Evolutionary conservation across 2,797 vertebrate species (phyloP), one percentile per base, ranked within the genome.

Genomic region (Gambelia wislizenii): DNA sequence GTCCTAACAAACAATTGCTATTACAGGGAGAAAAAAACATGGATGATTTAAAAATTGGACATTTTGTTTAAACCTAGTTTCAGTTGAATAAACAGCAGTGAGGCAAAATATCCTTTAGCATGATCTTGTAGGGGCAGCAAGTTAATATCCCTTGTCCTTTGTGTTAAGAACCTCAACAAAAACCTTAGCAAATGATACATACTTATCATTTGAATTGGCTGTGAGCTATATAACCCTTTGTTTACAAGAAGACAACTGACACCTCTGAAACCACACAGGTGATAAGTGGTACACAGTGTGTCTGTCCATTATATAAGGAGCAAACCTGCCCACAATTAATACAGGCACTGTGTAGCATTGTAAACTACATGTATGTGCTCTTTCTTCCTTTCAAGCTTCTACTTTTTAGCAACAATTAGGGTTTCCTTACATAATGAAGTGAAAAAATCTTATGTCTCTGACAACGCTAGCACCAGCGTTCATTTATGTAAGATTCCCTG

Each of bases 401-500:
- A 47, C 80, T 90, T 84, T 64, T 88, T 92, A 95, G 42, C 88
- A 0, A 0, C 75, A 89, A 87, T 87, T 92, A 76, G 64, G 67
- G 79, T 61, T 92, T 87, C 49, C 90, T 89, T 93, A 88, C 82
- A 42, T 87, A 93, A 95, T 84, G 56, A 92, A 84, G 72, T 47
- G 88, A 92, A 96, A 91, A 61, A 92, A 81, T 83, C n/a, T 16
- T 54, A 92, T 89, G 82, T 81, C 67, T 95, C 91, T 67, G 69
- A 86, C 76, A 89, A 89, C 89, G 75, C 49, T 89, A 87, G 59
- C 18, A 22, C 36, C 69, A 0, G 72, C 87, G 90, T 88, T 54
- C 56, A 89, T 92, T 96, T 95, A 84, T 91, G 61, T 42, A 77
- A 94, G 67, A 93, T 95, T 92, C 83, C 91, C 89, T 89, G 70